Percentiles rank a stretch among this genome's conserved stretches.
Conservation (phyloP, 1,140 invertebrate genomes). For the Polyergus mexicanus region DNA sequence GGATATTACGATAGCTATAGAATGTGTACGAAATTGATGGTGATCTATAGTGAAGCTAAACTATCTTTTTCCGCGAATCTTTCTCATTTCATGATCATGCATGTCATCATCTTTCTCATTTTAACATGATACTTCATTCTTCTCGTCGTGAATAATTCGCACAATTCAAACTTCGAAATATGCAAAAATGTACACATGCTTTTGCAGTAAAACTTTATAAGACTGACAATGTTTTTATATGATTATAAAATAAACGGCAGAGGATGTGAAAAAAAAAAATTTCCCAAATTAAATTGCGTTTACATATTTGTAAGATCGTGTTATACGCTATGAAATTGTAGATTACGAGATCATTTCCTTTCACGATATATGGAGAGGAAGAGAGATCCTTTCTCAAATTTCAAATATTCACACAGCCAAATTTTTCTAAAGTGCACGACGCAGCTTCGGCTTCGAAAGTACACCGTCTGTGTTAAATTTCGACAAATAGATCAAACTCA, state of each 20-base stretch:
- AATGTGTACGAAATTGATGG: slow-evolving; percentile 34
- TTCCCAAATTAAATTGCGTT: slow-evolving; percentile 54
- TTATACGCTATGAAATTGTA: slow-evolving; percentile 57
- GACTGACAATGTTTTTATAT: slow-evolving; percentile 73
- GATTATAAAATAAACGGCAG: slow-evolving; percentile 54
- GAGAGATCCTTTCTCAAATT: slow-evolving; percentile 15
- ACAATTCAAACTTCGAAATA: slow-evolving; percentile 43
- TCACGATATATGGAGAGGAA: not conserved
- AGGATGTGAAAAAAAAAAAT: slow-evolving; percentile 39
- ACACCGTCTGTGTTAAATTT: slow-evolving; percentile 10
- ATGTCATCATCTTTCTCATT: slow-evolving; percentile 32
- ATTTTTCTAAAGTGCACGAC: slow-evolving; percentile 52
- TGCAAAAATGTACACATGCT: slow-evolving; percentile 50
- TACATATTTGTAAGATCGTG: slow-evolving; percentile 56
- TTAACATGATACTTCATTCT: slow-evolving; percentile 50
- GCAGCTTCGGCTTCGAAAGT: not conserved
- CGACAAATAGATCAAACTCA: slow-evolving; percentile 37
- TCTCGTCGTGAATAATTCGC: slow-evolving; percentile 39
- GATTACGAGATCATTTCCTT: slow-evolving; percentile 13
- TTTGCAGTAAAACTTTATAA: slow-evolving; percentile 71
- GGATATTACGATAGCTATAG: slow-evolving; percentile 42
- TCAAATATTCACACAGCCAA: slow-evolving; percentile 58
- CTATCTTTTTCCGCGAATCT: slow-evolving; percentile 47
- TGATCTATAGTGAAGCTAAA: slow-evolving; percentile 32
- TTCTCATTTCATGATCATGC: slow-evolving; percentile 43